Conservation (phyloP, 2,113 vertebrate genomes). For the Platichthys stellatus region DNA sequence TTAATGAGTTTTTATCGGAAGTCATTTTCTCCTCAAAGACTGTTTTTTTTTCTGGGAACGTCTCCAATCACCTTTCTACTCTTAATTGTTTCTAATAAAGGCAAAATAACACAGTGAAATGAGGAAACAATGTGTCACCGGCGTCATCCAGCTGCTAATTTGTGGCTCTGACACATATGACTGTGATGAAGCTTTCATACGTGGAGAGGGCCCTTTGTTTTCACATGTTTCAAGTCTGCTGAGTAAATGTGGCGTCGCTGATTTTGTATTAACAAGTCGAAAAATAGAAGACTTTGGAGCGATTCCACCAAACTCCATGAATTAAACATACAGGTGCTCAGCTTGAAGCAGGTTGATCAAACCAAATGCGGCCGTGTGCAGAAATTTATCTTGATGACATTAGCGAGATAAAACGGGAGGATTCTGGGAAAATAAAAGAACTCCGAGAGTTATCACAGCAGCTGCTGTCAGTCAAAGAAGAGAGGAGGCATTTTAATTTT, state of each 20-base stretch:
- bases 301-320: slow-evolving; percentile 50
- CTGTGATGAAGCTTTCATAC: slow-evolving; percentile 45
- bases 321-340: slow-evolving; percentile 69
- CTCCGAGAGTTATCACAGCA: slow-evolving; percentile 11
- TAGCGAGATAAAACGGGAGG: slow-evolving; percentile 36
- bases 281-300: slow-evolving; percentile 40
- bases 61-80: background rate
- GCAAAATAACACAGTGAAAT: slow-evolving; percentile 30
- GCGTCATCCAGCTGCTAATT: slow-evolving; percentile 52
- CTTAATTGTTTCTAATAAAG: slow-evolving; percentile 11
- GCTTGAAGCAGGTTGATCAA: slow-evolving; percentile 61
- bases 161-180: slow-evolving; percentile 23
- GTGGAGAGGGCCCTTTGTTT: slow-evolving; percentile 45
- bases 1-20: slow-evolving; percentile 36
- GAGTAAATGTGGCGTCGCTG: slow-evolving; percentile 48
- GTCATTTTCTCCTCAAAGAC: background rate
- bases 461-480: slow-evolving; percentile 1
- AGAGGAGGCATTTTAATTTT: background rate
- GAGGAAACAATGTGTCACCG: slow-evolving; percentile 42
- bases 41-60: too few relatives aligned
- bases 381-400: slow-evolving; percentile 66
- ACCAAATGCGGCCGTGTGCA: slow-evolving; percentile 33
- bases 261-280: slow-evolving; percentile 50
- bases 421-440: slow-evolving; percentile 31
- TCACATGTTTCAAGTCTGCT: slow-evolving; percentile 48